Conservation (phyloP, 1,140 invertebrate species). For the Pygmarrhopalites habei region DNA sequence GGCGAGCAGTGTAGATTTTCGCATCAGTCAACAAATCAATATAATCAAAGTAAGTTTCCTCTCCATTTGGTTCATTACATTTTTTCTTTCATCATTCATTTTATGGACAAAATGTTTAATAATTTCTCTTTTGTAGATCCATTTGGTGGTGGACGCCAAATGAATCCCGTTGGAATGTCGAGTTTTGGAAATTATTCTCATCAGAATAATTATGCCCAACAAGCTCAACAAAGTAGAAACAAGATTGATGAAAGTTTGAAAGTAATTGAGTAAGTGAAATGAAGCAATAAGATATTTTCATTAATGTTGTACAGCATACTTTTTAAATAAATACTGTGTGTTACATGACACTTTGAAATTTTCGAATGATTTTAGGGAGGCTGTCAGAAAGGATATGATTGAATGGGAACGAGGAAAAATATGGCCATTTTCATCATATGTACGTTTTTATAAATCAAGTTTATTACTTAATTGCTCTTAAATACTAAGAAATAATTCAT, state of each 20-base stretch:
- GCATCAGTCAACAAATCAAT: constrained; percentile 11
- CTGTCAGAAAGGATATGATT: constrained; percentile 22
- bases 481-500: no score
- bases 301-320: neutral
- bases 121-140: no score
- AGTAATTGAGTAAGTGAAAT: constrained; percentile 5
- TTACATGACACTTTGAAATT: neutral
- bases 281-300: neutral
- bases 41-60: no score
- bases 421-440: constrained; percentile 13
- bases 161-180: no score
- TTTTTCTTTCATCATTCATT: no score
- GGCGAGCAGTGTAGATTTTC: constrained; percentile 30
- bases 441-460: no score
- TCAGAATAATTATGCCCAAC: neutral
- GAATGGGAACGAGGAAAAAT: constrained; percentile 19
- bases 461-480: no score
- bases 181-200: no score
- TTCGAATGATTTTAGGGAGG: constrained; percentile 15
- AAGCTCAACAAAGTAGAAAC: neutral
- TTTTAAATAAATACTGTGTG: no score
- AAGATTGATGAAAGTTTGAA: neutral
- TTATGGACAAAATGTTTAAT: no score
- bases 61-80: no score
- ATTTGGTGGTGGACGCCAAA: neutral